Evolutionary conservation across 2,113 vertebrate genomes (phyloP), one percentile per base, ranked within the genome.

Genomic region (Poeciliopsis retropinna): DNA sequence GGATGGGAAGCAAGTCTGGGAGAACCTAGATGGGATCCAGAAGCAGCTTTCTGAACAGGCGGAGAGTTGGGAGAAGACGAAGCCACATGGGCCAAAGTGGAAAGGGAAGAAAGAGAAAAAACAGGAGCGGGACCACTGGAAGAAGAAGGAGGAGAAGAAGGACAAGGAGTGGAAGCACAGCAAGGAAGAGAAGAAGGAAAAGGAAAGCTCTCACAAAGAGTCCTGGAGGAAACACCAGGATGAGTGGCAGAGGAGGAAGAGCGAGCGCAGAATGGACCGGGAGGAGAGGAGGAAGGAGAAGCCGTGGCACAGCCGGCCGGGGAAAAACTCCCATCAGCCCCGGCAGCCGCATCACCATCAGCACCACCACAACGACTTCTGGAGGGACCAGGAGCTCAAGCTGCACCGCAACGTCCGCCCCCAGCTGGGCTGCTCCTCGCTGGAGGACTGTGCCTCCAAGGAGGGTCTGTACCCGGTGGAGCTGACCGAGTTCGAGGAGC

Each of bases 401-500:
- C 90, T 94, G 14, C 51, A 83, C 1, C 92, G 75, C 78, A 95
- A 75, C 65, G 91, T 94, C 73, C 91, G 84, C 11, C 86, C 90
- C 0, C 95, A 92, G 0, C 91, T 90, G 66, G 94, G 94, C 78
- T 98, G 97, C 83, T 64, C 76, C 0, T 94, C 94, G 0, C 82
- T 95, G 61, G 67, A 85, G 0, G 94, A 92, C 32, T 99, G 97
- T 1, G 97, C 97, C 67, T 72, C 41, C 28, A 94, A 90, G 71
- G 97, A 98, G 67, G 97, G 96, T 0, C 86, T 89, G 37, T 90
- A 93, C 61, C 96, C 96, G 0, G 97, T 99, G 73, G 89, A 85
- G 90, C 94, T 94, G 25, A 65, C 78, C 0, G 91, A 94, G 71
- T 96, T 99, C 63, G 93, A 95, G 61, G 91, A 70, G 0, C 85